A percentile compares a stretch with the other conserved stretches of the same genome.
phyloP scores from a whole-genome alignment of 2,113 vertebrate species.

The Ctenomys sociabilis region DNA sequence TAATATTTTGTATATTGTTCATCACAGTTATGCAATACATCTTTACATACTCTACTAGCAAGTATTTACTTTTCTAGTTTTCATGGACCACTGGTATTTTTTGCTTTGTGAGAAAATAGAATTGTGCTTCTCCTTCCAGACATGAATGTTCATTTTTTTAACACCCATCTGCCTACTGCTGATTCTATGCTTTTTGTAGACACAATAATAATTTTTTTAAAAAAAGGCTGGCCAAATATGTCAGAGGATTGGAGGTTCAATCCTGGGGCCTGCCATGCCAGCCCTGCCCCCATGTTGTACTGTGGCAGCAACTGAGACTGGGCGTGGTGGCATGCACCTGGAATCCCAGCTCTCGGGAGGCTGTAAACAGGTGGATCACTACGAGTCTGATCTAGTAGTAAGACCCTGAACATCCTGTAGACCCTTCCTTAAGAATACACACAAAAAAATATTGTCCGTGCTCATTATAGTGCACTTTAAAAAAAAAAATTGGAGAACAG shows the following conservation, averaged over 20 bases:
- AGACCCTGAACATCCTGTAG: no score
- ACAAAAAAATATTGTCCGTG: background rate
- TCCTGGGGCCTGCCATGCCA: no score
- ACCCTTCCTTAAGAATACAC: no score
- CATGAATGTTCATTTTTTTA: background rate
- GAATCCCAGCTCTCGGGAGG: fast-evolving
- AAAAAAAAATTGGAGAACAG: background rate
- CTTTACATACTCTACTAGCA: background rate
- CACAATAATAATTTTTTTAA: background rate
- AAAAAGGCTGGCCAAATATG: no score
- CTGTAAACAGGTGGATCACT: no score
- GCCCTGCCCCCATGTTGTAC: no score
- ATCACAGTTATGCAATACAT: background rate
- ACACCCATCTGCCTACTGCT: background rate
- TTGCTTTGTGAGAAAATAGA: conserved; percentile 23
- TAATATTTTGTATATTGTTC: background rate
- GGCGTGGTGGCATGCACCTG: no score
- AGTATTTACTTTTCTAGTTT: background rate
- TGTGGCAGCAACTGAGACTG: no score
- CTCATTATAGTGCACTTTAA: background rate
- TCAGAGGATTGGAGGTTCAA: no score
- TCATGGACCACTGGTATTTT: background rate
- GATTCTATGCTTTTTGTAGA: background rate
- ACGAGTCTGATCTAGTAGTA: no score
- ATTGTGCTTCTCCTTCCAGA: background rate